phyloP scores from a whole-genome alignment of 2,797 vertebrate species.

The Halcyon badia region DNA sequence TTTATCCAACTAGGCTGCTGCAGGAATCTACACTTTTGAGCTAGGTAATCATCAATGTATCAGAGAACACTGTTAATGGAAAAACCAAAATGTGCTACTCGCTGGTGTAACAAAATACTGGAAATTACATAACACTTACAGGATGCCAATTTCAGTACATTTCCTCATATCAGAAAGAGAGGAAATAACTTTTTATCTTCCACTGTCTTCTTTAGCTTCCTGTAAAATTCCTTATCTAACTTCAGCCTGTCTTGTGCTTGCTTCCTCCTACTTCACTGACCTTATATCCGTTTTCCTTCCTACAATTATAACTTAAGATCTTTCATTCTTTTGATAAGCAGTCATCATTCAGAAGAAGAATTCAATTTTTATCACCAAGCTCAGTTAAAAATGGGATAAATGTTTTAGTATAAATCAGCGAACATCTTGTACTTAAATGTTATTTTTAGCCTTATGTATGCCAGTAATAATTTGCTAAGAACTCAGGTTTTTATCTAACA shows the following conservation, averaged over 20 bases:
- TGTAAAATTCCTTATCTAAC: neutral
- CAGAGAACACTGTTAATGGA: fast-evolving
- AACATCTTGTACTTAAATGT: fast-evolving
- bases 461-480: neutral
- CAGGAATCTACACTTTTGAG: neutral
- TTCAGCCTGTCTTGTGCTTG: neutral
- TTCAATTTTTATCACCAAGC: neutral
- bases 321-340: neutral
- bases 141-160: neutral
- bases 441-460: neutral
- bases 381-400: neutral
- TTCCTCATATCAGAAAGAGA: neutral
- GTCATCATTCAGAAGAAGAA: neutral
- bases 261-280: neutral
- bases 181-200: neutral
- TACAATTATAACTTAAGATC: neutral
- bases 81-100: neutral
- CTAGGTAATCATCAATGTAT: neutral
- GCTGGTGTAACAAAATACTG: neutral
- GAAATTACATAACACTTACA: neutral
- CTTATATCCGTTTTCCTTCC: neutral
- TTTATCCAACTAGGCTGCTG: neutral
- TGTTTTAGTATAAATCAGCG: neutral
- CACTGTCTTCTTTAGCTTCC: neutral
- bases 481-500: neutral